These are phyloP conservation scores for Micoletzkya japonica DNA, from an alignment of 2,888 invertebrate species.

Conservation along the genomic window DNA sequence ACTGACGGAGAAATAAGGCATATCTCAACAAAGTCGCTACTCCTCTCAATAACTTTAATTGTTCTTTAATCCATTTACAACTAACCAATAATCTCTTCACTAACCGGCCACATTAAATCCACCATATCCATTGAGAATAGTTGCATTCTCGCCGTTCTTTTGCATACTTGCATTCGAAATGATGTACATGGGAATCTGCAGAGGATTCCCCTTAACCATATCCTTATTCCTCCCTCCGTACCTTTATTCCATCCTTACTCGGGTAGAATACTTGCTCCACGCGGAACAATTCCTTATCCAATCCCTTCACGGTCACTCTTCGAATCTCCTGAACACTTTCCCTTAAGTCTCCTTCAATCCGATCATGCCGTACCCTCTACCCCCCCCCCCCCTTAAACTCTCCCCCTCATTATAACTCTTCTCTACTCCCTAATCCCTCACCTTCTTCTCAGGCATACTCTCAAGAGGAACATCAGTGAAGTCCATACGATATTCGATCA, in stretches of 20 bases:
- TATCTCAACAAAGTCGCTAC: constrained; percentile 74
- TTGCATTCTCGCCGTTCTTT: constrained; percentile 69
- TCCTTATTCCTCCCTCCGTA: constrained; percentile 6
- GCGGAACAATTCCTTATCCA: constrained; percentile 78
- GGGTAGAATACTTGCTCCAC: constrained; percentile 87
- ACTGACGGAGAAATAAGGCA: constrained; percentile 85
- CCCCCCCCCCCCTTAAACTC: background rate
- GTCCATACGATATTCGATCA: constrained; percentile 83
- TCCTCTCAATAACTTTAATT: constrained; percentile 68
- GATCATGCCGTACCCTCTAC: background rate
- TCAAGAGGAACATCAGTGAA: constrained; percentile 72
- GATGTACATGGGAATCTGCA: constrained; percentile 86
- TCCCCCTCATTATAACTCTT: background rate
- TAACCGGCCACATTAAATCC: constrained; percentile 68
- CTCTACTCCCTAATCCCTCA: constrained; percentile 15
- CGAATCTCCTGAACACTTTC: constrained; percentile 73
- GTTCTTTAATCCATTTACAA: background rate
- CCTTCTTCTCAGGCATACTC: constrained; percentile 52
- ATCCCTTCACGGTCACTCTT: constrained; percentile 82
- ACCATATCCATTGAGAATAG: constrained; percentile 91
- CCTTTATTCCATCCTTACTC: constrained; percentile 87
- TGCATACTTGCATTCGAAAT: constrained; percentile 65
- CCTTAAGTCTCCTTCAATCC: background rate
- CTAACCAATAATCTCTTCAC: background rate
- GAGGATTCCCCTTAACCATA: background rate